Percentiles rank a stretch among this genome's conserved stretches.
These are phyloP conservation scores for Elephantulus edwardii DNA, from an alignment of 2,113 vertebrate genomes.

Conservation along the genomic window DNA sequence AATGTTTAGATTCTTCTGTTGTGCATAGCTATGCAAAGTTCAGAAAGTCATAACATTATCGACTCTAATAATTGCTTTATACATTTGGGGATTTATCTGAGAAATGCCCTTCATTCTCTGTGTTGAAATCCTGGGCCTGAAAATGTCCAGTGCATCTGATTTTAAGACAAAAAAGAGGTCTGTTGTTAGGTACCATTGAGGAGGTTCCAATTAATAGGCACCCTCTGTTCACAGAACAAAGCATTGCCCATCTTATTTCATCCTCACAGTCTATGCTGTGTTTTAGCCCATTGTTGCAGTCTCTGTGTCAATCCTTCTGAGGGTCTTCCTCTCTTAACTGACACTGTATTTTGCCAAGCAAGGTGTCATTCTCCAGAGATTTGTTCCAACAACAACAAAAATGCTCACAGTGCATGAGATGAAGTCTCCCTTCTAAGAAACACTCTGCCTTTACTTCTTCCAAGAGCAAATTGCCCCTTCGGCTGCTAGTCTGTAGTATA, in stretches of 20 bases:
- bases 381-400: background rate
- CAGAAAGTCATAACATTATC: conserved; percentile 4
- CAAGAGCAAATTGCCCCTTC: background rate
- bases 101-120: conserved; percentile 52
- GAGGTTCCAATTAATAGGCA: background rate
- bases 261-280: background rate
- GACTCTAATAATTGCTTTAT: conserved; percentile 23
- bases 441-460: background rate
- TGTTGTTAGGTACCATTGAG: background rate
- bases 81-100: conserved; percentile 38
- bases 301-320: background rate
- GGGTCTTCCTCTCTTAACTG: background rate
- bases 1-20: conserved; percentile 36
- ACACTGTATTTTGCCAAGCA: background rate
- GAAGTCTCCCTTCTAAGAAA: background rate
- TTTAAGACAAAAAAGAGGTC: conserved; percentile 76
- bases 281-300: background rate
- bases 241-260: background rate
- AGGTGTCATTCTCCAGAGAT: background rate
- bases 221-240: background rate
- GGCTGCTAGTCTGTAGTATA: background rate
- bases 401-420: background rate
- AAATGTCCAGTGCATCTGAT: conserved; percentile 65
- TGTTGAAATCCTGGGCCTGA: conserved; percentile 46
- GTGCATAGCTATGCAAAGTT: conserved; percentile 32